phyloP scores from a whole-genome alignment of 2,888 invertebrate species.

The Yponomeuta cagnagella region DNA sequence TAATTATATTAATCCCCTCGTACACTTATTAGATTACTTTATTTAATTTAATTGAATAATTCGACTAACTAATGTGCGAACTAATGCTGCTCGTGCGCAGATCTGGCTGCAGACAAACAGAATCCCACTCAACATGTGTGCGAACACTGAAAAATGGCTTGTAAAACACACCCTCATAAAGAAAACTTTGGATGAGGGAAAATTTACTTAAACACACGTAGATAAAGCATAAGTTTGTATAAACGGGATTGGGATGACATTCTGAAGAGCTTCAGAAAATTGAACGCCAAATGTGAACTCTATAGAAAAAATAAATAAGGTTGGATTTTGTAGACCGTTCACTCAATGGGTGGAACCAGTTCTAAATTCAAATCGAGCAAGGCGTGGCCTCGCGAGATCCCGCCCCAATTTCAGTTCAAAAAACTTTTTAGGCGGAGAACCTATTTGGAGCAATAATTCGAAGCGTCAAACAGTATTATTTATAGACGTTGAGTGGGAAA shows the following conservation, averaged over 20 bases:
- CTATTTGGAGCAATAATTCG: slow-evolving; percentile 63
- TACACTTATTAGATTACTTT: slow-evolving; percentile 70
- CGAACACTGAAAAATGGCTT: slow-evolving; percentile 40
- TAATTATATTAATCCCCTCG: slow-evolving; percentile 61
- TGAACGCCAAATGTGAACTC: slow-evolving; percentile 2
- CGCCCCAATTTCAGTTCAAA: slow-evolving; percentile 28
- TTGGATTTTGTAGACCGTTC: slow-evolving; percentile 25
- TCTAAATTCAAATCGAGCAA: slow-evolving; percentile 39
- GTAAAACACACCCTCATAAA: slow-evolving; percentile 44
- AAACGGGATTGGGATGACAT: background rate
- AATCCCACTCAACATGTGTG: slow-evolving; percentile 54
- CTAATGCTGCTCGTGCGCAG: slow-evolving; percentile 67
- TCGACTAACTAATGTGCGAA: slow-evolving; percentile 75
- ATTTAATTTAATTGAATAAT: slow-evolving; percentile 72
- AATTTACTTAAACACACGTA: background rate
- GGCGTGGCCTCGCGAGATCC: slow-evolving; percentile 50
- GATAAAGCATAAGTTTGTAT: background rate
- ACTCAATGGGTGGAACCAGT: slow-evolving; percentile 39
- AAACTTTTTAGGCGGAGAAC: slow-evolving; percentile 30
- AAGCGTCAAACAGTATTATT: slow-evolving; percentile 68
- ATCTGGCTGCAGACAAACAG: slow-evolving; percentile 59
- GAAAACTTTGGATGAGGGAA: background rate
- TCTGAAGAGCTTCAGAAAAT: background rate
- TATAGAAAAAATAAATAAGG: slow-evolving; percentile 13
- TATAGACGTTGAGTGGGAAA: slow-evolving; percentile 56